Percentiles rank a stretch among this genome's conserved stretches.
phyloP scores from a whole-genome alignment of 2,797 vertebrate genomes.

The Lacerta viridis region DNA sequence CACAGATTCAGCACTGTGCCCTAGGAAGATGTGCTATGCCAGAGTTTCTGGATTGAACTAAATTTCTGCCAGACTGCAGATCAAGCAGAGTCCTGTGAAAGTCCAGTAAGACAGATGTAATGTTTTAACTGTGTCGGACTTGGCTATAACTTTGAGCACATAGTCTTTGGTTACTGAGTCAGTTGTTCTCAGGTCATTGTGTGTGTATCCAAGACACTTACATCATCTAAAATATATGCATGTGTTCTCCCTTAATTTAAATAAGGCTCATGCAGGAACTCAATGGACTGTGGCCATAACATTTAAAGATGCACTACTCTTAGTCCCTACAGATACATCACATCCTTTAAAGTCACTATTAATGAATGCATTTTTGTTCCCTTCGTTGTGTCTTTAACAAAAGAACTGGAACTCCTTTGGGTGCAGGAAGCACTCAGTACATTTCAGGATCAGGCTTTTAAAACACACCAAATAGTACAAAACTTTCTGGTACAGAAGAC shows the following conservation, averaged over 20 bases:
- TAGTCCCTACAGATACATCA: neutral
- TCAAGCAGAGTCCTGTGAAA: neutral
- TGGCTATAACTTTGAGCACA: neutral
- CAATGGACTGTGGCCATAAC: neutral
- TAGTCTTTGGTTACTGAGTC: too few species aligned
- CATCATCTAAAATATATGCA: neutral
- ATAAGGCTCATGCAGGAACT: neutral
- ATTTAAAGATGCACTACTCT: neutral
- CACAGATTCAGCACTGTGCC: too few species aligned
- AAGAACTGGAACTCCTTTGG: neutral
- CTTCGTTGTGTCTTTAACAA: neutral
- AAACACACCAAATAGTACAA: conserved; percentile 31
- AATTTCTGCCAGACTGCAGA: neutral
- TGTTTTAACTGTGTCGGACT: neutral
- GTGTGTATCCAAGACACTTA: neutral
- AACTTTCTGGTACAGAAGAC: conserved; percentile 28
- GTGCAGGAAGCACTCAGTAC: neutral
- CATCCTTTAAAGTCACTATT: neutral
- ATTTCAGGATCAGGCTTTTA: neutral
- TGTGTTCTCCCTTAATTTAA: neutral
- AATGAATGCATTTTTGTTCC: neutral
- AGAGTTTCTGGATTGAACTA: neutral
- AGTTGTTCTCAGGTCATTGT: neutral
- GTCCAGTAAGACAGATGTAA: neutral
- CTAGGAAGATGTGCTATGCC: neutral